Base-by-base conservation (phyloP, 2,888 invertebrate species). In the Brachylomia viminalis region DNA sequence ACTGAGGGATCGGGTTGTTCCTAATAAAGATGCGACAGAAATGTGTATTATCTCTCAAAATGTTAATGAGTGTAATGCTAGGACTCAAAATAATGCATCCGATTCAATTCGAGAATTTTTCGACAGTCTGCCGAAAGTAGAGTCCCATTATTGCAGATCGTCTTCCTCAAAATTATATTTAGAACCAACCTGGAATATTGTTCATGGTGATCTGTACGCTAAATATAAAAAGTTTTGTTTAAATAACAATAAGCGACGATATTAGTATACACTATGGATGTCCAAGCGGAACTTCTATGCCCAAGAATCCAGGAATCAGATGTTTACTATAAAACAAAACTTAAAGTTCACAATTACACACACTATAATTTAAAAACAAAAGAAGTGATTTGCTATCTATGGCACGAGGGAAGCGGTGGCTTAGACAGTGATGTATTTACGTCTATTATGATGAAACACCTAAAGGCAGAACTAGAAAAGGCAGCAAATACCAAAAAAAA, bases 331-430 rank as follows among this genome's bases (percentile, higher is more conserved):
- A 58, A 90, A 88, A 81, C 73, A 88, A 71, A 71, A 61, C 61
- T 71, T 38, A 87, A 85, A 78, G 86, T 88, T 13, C 88, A 89
- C 70, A 87, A 90, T 76, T 85, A 73, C 52, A 88, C 88, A 56
- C 83, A 75, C 74, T 85, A 75, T 70, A 72, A 78, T 75, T 61
- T 78, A 68, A 77, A 77, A 61, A 72, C 68, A 30, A 72, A 77
- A 64, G 73, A 73, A 64, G 73, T 71, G 42, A 75, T 70, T 66
- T 78, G 77, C 72, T 77, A 65, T 65, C 70, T 70, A 54, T 72
- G 56, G 64, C 72, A 64, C 30, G 72, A 64, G 45, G 72, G 62
- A 64, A 64, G 54, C n/a, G 73, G 73, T 70, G 77, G 73, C 13
- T 68, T 78, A 64, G 72, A 69, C 52, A 68, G 72, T 68, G 56